These are phyloP conservation scores for Danaus chrysippus DNA, from an alignment of 2,888 invertebrate species.

Conservation along the genomic window DNA sequence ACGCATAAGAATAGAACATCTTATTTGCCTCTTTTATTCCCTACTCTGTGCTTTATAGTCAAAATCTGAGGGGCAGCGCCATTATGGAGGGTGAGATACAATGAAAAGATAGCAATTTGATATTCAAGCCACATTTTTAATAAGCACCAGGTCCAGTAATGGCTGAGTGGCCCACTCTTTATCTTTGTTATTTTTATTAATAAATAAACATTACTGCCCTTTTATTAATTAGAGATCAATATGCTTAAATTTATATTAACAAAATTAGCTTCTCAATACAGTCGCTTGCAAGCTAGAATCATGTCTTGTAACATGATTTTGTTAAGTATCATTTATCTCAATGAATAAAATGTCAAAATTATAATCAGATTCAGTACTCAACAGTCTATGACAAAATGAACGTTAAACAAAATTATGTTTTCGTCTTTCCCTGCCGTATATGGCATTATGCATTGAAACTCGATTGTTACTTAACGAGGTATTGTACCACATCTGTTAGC, in stretches of 20 bases:
- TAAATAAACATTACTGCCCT: no score
- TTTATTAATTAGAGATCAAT: no score
- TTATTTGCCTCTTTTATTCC: not conserved
- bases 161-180: conserved; percentile 63
- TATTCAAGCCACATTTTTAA: conserved; percentile 80
- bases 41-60: conserved; percentile 42
- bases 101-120: conserved; percentile 77
- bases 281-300: no score
- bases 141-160: conserved; percentile 64
- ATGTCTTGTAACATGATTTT: no score
- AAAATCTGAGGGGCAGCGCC: conserved; percentile 52
- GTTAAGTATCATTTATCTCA: no score
- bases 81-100: conserved; percentile 60
- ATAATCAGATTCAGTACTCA: no score
- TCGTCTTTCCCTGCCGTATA: conserved; percentile 13
- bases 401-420: not conserved
- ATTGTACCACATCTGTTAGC: conserved; percentile 66
- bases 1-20: no score
- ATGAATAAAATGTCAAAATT: no score
- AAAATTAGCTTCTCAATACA: no score
- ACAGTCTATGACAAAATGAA: not conserved
- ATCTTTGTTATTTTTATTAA: conserved; percentile 1
- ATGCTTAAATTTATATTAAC: no score
- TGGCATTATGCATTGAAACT: conserved; percentile 24
- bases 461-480: conserved; percentile 50